Base-by-base conservation (phyloP, 2,113 vertebrate genomes). In the Speoplatyrhinus poulsoni region DNA sequence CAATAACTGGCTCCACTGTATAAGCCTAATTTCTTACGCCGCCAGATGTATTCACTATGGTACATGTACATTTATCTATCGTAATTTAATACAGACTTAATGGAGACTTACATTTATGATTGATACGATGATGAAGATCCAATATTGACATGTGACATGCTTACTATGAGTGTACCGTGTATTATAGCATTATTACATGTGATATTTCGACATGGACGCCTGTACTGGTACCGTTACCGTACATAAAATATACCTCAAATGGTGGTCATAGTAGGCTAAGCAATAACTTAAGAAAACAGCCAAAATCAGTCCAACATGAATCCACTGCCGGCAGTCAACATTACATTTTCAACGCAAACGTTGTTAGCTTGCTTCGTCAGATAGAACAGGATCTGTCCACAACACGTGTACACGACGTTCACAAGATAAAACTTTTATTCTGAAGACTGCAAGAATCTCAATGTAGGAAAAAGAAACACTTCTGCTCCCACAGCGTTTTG, bases 261-360 rank as follows among this genome's bases (percentile, higher is more conserved):
- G 59, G 1, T 36, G 9, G 15, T 32, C 53, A 67, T 48, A 71
- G 56, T 0, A 15, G 26, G 26, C 26, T 26, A 26, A 26, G 26
- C 26, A 26, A 26, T 52, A 15, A 10, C 12, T 52, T 52, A 15
- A 1, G 13, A 52, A 52, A 15, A 52, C 49, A 15, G 13, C 49
- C 13, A 7, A 12, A 52, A 52, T 52, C 12, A 12, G 12, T 15
- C 11, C 54, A 56, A n/a, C 53, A 9, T 2, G 15, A 55, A 52
- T 12, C 11, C 49, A 52, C 10, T 26, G 3, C 26, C 26, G 26
- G 26, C 4, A 52, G 49, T 12, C 10, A 10, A 52, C 12, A 10
- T 52, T 52, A 12, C 3, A 4, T 46, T 60, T 83, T 81, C 82
- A 73, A 2, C 75, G 65, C 74, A 85, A 87, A 67, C 61, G 48